A percentile compares a stretch with the other conserved stretches of the same genome.
These are phyloP conservation scores for Thomomys bottae DNA, from an alignment of 2,113 vertebrate genomes.

Conservation along the genomic window DNA sequence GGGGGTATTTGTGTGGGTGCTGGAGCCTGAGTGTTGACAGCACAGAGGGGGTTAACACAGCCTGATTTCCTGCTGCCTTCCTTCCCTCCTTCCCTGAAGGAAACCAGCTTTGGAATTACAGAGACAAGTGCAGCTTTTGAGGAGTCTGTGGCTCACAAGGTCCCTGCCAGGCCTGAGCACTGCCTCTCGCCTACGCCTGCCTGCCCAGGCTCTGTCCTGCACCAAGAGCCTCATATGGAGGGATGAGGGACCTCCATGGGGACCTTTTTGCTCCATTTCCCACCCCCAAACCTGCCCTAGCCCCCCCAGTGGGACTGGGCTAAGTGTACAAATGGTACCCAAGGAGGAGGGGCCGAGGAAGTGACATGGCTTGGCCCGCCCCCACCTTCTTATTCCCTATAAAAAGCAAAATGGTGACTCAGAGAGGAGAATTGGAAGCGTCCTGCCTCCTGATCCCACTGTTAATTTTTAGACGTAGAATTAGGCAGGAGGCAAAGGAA, in stretches of 20 bases:
- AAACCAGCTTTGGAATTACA: conserved; percentile 55
- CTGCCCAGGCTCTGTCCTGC: conserved; percentile 20
- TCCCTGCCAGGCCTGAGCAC: conserved; percentile 66
- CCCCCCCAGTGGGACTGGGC: not conserved
- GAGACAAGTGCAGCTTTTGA: conserved; percentile 56
- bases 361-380: conserved; percentile 77
- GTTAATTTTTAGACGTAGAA: conserved; percentile 78
- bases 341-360: conserved; percentile 77
- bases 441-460: conserved; percentile 77
- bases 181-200: conserved; percentile 63
- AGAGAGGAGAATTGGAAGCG: conserved; percentile 79
- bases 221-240: not conserved
- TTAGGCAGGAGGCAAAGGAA: conserved; percentile 75
- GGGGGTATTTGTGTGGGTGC: not conserved
- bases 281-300: not conserved
- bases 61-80: not conserved
- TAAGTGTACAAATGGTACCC: conserved; percentile 67
- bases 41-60: not conserved
- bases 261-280: not conserved
- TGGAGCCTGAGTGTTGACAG: not conserved
- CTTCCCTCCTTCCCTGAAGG: conserved; percentile 53
- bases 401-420: conserved; percentile 83
- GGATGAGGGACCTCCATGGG: not conserved
- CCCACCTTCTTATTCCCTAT: conserved; percentile 79
- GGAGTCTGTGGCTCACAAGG: conserved; percentile 31